Conservation (phyloP, 2,888 invertebrate genomes). For the Microchrysa polita region DNA sequence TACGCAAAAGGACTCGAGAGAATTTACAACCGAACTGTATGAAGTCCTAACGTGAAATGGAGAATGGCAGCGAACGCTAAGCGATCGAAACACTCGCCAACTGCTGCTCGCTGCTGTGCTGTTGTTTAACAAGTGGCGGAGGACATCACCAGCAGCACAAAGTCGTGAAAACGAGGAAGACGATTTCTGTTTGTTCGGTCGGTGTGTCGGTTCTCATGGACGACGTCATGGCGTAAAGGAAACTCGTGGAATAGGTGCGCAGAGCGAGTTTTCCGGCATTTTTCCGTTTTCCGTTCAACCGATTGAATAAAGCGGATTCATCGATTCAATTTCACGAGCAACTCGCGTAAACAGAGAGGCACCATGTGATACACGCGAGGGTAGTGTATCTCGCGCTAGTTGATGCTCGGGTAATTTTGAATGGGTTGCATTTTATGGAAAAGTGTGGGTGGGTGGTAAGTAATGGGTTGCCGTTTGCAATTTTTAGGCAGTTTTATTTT, state of each 20-base stretch:
- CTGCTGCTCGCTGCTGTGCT: neutral
- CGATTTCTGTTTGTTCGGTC: no score
- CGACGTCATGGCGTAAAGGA: neutral
- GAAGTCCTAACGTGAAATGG: conserved; percentile 40
- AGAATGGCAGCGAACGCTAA: neutral
- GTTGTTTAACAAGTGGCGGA: neutral
- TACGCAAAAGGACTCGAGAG: neutral
- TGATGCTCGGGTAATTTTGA: no score
- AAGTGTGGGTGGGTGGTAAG: no score
- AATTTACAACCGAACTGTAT: conserved; percentile 33
- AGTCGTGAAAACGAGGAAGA: no score
- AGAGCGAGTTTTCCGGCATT: neutral
- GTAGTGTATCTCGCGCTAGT: no score
- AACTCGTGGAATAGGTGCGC: conserved; percentile 23
- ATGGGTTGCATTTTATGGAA: no score
- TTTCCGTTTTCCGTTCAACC: conserved; percentile 21
- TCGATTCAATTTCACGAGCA: conserved; percentile 28
- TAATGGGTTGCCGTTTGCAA: no score
- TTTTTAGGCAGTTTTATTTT: no score
- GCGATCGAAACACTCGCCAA: neutral
- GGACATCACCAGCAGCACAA: no score
- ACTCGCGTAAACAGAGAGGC: neutral
- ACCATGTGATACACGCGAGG: conserved; percentile 32
- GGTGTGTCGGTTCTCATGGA: no score
- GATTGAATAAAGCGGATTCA: neutral